These are phyloP conservation scores for Drosophila pseudoananassae DNA, from an alignment of 1,140 invertebrate genomes.

Conservation along the genomic window DNA sequence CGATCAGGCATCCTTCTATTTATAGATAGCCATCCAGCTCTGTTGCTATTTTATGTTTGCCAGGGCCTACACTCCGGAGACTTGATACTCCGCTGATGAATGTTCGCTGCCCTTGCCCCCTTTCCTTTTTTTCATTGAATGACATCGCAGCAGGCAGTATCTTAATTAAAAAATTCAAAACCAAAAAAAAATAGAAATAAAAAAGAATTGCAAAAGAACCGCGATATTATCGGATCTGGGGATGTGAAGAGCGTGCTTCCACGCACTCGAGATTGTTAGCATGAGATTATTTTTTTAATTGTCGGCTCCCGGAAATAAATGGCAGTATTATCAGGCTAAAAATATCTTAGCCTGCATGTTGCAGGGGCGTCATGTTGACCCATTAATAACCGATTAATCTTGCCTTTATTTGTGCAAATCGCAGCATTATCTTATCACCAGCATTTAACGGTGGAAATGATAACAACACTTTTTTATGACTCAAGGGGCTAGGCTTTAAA, in stretches of 20 bases:
- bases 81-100: slow-evolving; percentile 41
- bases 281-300: slow-evolving; percentile 37
- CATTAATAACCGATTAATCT: slow-evolving; percentile 35
- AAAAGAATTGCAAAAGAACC: background rate
- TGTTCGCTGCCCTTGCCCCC: slow-evolving; percentile 13
- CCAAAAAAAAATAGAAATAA: background rate
- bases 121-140: slow-evolving; percentile 26
- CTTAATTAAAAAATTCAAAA: slow-evolving; percentile 51
- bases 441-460: slow-evolving; percentile 6
- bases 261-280: slow-evolving; percentile 36
- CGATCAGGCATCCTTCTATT: slow-evolving; percentile 53
- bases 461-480: slow-evolving; percentile 5
- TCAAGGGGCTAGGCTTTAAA: background rate
- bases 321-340: slow-evolving; percentile 30
- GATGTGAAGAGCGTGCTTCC: slow-evolving; percentile 33
- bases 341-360: slow-evolving; percentile 27
- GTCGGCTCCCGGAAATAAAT: slow-evolving; percentile 45
- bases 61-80: background rate
- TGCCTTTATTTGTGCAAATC: slow-evolving; percentile 26
- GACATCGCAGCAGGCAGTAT: slow-evolving; percentile 49
- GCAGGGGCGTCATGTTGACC: slow-evolving; percentile 31
- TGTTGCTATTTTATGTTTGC: slow-evolving; percentile 26
- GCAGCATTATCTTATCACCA: slow-evolving; percentile 37
- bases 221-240: slow-evolving; percentile 50
- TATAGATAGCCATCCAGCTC: slow-evolving; percentile 56